Evolutionary conservation across 2,888 invertebrate genomes (phyloP).

Genomic region (Leistus spinibarbis): DNA sequence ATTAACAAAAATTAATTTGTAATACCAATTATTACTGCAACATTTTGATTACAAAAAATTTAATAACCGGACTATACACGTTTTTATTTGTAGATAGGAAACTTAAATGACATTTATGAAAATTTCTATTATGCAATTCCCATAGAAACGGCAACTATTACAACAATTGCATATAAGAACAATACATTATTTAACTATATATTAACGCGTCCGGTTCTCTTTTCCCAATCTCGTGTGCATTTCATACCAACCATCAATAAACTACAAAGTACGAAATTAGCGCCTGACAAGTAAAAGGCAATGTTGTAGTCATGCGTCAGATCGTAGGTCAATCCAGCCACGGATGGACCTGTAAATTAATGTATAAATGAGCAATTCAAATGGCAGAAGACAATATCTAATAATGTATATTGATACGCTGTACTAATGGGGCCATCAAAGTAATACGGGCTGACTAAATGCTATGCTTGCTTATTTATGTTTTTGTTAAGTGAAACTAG

Average conservation of each 20-base stretch:
- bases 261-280: conserved; percentile 47
- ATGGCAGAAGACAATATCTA: background rate
- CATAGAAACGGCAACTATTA: conserved; percentile 1
- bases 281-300: conserved; percentile 50
- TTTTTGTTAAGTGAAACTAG: too few species aligned
- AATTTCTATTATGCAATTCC: background rate
- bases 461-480: too few species aligned
- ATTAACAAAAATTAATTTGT: background rate
- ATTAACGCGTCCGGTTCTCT: conserved; percentile 23
- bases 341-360: conserved; percentile 63
- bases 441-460: too few species aligned
- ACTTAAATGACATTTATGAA: background rate
- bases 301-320: conserved; percentile 44
- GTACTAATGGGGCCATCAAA: too few species aligned
- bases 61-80: background rate
- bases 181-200: background rate
- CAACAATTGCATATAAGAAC: background rate
- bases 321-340: conserved; percentile 51
- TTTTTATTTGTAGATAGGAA: background rate
- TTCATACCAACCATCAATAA: conserved; percentile 49
- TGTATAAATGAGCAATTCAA: background rate
- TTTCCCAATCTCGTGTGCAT: conserved; percentile 46
- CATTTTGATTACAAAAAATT: background rate
- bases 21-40: background rate
- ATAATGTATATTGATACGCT: too few species aligned